phyloP scores from a whole-genome alignment of 2,888 invertebrate species.

The Eucera pruinosa region DNA sequence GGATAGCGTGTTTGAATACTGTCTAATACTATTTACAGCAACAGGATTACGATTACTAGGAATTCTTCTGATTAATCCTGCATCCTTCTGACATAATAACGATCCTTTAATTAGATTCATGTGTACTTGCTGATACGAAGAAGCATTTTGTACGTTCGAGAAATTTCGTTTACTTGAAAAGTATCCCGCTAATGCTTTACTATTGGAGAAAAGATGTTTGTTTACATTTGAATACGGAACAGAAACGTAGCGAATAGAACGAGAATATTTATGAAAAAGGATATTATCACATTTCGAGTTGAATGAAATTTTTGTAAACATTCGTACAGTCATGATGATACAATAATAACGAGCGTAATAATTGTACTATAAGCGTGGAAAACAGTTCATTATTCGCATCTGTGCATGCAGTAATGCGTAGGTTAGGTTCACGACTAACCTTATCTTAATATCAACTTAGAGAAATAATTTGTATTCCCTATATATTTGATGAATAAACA shows the following conservation, averaged over 20 bases:
- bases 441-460: no score
- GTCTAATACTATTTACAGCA: conserved; percentile 1
- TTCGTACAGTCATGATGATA: conserved; percentile 12
- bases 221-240: neutral
- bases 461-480: no score
- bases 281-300: neutral
- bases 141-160: neutral
- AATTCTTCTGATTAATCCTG: neutral
- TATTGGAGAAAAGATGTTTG: conserved; percentile 1
- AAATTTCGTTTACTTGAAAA: neutral
- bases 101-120: neutral
- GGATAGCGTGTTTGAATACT: neutral
- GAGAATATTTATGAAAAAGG: neutral
- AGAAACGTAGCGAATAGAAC: neutral
- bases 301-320: conserved; percentile 5
- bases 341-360: no score
- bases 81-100: neutral
- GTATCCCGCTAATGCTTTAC: conserved; percentile 1
- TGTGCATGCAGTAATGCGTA: no score
- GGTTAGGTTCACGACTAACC: no score
- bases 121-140: neutral
- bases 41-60: neutral
- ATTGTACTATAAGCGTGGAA: no score
- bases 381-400: no score
- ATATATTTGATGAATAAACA: no score